These are phyloP conservation scores for Rhinophrynus dorsalis DNA, from an alignment of 2,797 vertebrate genomes.

Conservation along the genomic window DNA sequence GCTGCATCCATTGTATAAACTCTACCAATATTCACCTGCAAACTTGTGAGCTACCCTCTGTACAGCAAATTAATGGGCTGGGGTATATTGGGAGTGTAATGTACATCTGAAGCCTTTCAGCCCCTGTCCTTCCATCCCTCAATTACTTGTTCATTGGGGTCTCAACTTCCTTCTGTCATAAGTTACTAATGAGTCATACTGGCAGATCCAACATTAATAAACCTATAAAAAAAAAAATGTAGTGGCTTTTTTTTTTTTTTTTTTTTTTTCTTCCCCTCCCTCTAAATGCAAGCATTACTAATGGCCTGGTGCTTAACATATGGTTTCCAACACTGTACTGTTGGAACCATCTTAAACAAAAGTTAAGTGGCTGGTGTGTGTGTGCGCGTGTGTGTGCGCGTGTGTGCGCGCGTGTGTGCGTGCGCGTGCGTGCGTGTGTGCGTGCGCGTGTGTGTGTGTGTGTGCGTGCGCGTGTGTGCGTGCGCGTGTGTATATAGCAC, in stretches of 20 bases:
- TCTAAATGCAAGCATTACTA: too few relatives aligned
- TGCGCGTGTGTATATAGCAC: too few relatives aligned
- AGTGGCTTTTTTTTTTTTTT: too few relatives aligned
- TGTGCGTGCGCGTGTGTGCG: too few relatives aligned
- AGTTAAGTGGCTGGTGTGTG: too few relatives aligned
- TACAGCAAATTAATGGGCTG: not conserved
- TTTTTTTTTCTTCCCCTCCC: not conserved
- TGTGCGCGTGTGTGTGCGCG: too few relatives aligned
- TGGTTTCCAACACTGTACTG: too few relatives aligned
- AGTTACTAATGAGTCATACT: slow-evolving; percentile 47
- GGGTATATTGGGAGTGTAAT: slow-evolving; percentile 15
- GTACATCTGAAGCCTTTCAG: slow-evolving; percentile 18
- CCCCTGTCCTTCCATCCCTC: not conserved
- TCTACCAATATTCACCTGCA: slow-evolving; percentile 34
- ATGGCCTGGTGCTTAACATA: too few relatives aligned
- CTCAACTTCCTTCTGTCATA: slow-evolving; percentile 39
- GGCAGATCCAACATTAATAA: slow-evolving; percentile 46
- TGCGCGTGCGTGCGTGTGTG: too few relatives aligned
- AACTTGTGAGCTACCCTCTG: not conserved
- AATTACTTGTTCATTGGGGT: slow-evolving; percentile 32
- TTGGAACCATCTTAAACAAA: too few relatives aligned
- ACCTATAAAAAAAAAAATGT: slow-evolving; percentile 26
- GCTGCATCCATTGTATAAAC: slow-evolving; percentile 4
- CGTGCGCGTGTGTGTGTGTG: too few relatives aligned
- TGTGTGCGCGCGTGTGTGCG: too few relatives aligned